phyloP scores from a whole-genome alignment of 2,113 vertebrate species.

The Colius striatus region DNA sequence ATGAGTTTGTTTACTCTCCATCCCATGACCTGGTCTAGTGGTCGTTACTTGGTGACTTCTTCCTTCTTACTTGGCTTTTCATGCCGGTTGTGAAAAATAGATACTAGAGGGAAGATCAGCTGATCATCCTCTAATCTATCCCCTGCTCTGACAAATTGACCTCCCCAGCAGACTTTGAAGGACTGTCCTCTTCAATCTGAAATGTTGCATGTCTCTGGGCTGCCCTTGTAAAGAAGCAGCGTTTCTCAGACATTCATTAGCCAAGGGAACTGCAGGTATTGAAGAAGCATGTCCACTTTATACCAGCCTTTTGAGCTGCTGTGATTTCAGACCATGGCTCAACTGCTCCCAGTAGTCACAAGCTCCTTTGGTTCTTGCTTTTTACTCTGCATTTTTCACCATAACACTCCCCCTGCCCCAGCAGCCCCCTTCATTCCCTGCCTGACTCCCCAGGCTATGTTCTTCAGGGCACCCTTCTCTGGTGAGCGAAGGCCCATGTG shows the following conservation, averaged over 20 bases:
- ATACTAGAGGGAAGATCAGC: not conserved
- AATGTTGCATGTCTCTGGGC: not conserved
- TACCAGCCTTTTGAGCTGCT: not conserved
- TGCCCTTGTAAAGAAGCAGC: not conserved
- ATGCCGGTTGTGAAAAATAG: not conserved
- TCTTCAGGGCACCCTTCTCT: not conserved
- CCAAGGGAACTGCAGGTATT: not conserved
- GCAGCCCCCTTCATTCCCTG: not conserved
- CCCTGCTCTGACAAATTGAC: not conserved
- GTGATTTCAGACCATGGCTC: not conserved
- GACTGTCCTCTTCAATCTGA: not conserved
- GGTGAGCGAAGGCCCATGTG: not conserved
- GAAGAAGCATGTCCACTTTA: not conserved
- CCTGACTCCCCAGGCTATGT: not conserved
- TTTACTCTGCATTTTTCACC: not conserved
- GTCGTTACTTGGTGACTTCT: not conserved
- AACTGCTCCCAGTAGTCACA: not conserved
- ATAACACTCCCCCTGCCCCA: not conserved
- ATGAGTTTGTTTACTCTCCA: not conserved
- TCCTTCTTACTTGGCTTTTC: not conserved
- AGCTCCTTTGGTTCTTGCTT: not conserved
- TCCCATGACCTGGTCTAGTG: not conserved
- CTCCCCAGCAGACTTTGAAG: conserved; percentile 7
- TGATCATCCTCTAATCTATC: not conserved
- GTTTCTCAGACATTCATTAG: not conserved